Evolutionary conservation across 2,113 vertebrate species (phyloP).

Genomic region (Rhynchomys soricoides): DNA sequence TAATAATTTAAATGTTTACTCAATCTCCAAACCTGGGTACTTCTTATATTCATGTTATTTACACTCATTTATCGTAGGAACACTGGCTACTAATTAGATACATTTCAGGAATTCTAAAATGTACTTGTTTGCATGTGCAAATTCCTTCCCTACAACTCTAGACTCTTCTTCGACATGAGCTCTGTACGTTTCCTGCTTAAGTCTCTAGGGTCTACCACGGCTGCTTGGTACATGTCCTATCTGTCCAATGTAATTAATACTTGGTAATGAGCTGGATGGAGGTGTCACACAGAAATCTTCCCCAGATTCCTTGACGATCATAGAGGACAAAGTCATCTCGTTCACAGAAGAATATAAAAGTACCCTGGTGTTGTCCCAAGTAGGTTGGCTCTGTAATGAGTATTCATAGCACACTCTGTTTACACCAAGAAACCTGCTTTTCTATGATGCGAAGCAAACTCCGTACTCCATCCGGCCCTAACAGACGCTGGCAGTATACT

Average conservation of each 20-base stretch:
- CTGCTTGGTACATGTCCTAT: neutral
- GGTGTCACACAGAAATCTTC: neutral
- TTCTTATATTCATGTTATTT: neutral
- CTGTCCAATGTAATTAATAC: neutral
- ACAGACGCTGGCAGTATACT: neutral
- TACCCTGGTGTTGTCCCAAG: neutral
- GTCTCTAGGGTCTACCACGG: neutral
- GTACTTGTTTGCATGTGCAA: neutral
- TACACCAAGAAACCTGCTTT: neutral
- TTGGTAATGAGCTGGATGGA: neutral
- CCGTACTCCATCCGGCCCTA: neutral
- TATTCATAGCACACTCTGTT: neutral
- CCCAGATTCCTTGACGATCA: neutral
- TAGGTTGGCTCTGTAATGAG: neutral
- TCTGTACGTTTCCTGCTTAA: neutral
- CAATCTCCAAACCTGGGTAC: neutral
- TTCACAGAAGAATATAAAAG: neutral
- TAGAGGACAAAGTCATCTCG: neutral
- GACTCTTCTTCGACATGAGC: neutral
- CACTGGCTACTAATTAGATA: neutral
- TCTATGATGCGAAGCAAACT: neutral
- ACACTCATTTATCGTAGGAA: neutral
- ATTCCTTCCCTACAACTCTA: neutral
- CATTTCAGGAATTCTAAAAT: neutral
- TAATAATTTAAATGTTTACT: neutral